Conservation (phyloP, 2,888 invertebrate genomes). For the Pheosia tremula region DNA sequence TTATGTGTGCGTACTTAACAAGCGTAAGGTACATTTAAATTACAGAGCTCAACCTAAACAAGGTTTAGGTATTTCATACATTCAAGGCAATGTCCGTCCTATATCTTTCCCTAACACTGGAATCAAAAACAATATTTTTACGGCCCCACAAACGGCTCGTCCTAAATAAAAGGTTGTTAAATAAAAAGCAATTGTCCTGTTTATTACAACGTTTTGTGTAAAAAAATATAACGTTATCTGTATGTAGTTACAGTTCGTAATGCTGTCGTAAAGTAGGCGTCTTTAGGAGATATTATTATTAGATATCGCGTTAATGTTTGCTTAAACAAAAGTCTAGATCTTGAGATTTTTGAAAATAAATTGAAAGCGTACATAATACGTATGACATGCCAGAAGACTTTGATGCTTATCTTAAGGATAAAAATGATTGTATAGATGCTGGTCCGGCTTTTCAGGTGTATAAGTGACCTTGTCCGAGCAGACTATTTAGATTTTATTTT, state of each 20-base stretch:
- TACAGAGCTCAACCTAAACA: no score
- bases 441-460: no score
- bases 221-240: constrained; percentile 26
- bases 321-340: neutral
- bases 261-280: constrained; percentile 36
- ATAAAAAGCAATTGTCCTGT: constrained; percentile 49
- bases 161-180: constrained; percentile 44
- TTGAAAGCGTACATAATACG: no score
- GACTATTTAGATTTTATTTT: no score
- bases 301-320: constrained; percentile 8
- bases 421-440: no score
- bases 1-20: no score
- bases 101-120: neutral
- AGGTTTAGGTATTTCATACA: neutral
- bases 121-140: constrained; percentile 36
- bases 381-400: no score
- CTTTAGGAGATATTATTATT: constrained; percentile 15
- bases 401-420: no score
- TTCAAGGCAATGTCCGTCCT: neutral
- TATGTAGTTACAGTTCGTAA: constrained; percentile 40
- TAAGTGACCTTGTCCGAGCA: no score
- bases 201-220: constrained; percentile 41
- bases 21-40: no score
- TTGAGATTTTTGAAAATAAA: neutral
- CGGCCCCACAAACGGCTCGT: constrained; percentile 20